Percentiles rank a stretch among this genome's conserved stretches.
Conservation (phyloP, 37 sponge, comb jelly and placozoan genomes). For the Geodia barretti region DNA sequence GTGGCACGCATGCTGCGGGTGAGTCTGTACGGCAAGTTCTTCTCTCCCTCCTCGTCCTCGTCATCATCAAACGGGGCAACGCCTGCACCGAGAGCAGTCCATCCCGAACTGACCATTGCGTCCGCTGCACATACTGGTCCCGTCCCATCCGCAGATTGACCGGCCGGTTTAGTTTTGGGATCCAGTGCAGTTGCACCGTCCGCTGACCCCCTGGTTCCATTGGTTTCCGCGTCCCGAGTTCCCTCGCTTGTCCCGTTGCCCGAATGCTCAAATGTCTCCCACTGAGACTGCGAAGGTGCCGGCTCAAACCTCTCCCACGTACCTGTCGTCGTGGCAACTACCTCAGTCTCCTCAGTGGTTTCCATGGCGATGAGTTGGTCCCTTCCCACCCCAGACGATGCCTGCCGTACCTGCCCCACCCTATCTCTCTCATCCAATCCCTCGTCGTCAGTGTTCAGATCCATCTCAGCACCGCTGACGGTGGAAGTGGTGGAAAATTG, state of each 20-base stretch:
- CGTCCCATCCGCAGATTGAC: background rate
- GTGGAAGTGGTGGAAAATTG: background rate
- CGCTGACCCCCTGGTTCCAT: background rate
- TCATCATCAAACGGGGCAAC: background rate
- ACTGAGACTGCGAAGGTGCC: background rate
- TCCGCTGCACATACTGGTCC: constrained; percentile 39
- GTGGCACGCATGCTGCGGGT: constrained; percentile 72
- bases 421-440: background rate
- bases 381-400: background rate
- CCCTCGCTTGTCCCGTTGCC: background rate
- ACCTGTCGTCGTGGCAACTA: background rate
- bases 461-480: background rate
- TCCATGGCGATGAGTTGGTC: background rate
- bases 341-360: background rate
- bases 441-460: background rate
- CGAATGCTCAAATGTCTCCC: background rate
- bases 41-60: background rate
- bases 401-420: background rate
- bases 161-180: no score
- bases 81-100: constrained; percentile 57
- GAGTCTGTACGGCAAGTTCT: constrained; percentile 66
- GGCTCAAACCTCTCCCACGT: constrained; percentile 49
- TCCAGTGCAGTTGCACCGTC: background rate
- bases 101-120: constrained; percentile 22
- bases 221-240: background rate